Evolutionary conservation across 2,797 vertebrate genomes (phyloP).

Genomic region (Steatocranus sp.): DNA sequence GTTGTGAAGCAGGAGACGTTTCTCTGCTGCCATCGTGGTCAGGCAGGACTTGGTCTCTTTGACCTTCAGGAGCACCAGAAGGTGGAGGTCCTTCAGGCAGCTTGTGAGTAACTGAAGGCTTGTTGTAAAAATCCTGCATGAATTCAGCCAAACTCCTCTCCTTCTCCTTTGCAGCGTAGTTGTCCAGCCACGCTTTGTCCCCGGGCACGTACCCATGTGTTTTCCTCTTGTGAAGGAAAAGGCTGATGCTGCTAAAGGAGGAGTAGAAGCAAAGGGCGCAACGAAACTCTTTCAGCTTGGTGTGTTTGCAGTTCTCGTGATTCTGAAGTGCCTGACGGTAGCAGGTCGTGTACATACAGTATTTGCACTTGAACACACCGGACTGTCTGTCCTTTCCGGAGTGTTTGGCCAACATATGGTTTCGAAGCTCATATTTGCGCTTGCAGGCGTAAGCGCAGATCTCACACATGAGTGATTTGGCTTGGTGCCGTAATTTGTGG

Average conservation of each 20-base stretch:
- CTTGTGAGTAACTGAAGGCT: not conserved
- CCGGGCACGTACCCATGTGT: conserved; percentile 89
- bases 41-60: not conserved
- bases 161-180: conserved; percentile 80
- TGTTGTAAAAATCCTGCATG: conserved; percentile 59
- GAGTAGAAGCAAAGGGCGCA: conserved; percentile 89
- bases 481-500: conserved; percentile 95
- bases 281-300: conserved; percentile 84
- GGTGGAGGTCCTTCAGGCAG: not conserved
- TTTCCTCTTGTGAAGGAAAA: conserved; percentile 97
- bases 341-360: conserved; percentile 87
- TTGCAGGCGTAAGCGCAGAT: conserved; percentile 95
- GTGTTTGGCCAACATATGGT: conserved; percentile 91
- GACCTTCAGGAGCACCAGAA: not conserved
- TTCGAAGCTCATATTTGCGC: conserved; percentile 91
- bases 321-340: conserved; percentile 91
- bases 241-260: conserved; percentile 92
- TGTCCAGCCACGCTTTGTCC: conserved; percentile 88
- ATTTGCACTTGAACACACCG: conserved; percentile 84
- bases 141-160: conserved; percentile 68
- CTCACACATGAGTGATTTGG: conserved; percentile 93
- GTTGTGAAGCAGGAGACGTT: not conserved
- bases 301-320: conserved; percentile 97
- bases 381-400: conserved; percentile 61
- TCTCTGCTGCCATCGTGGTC: not conserved